Conservation (phyloP, 2,113 vertebrate genomes). For the Lanius collurio region DNA sequence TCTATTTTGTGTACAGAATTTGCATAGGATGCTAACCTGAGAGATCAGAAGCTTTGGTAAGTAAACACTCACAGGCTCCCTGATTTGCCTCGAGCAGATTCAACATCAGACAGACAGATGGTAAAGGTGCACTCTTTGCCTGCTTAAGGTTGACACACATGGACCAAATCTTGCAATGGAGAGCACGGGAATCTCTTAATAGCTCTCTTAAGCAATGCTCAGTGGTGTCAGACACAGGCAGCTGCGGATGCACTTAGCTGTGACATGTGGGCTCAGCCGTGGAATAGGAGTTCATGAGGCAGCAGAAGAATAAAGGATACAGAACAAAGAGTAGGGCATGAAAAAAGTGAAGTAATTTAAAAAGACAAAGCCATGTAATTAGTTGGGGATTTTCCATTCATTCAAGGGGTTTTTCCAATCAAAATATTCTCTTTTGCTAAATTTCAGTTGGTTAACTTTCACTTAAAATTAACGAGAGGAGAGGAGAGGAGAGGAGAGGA, state of each 20-base stretch:
- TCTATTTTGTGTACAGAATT: not conserved
- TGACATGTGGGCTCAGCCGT: not conserved
- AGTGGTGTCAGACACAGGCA: not conserved
- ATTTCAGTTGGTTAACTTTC: not conserved
- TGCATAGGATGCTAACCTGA: not conserved
- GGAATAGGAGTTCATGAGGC: not conserved
- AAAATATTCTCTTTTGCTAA: not conserved
- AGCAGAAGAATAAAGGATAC: not conserved
- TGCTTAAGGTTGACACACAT: not conserved
- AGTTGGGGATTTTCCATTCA: not conserved
- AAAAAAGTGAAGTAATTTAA: not conserved
- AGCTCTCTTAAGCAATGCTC: not conserved
- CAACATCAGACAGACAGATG: not conserved
- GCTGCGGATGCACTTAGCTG: not conserved
- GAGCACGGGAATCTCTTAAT: not conserved
- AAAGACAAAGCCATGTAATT: not conserved
- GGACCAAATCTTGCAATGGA: not conserved
- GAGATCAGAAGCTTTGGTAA: not conserved
- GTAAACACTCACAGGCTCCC: not conserved
- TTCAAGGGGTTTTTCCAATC: not conserved
- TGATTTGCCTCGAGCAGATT: not conserved
- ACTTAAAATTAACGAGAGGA: not conserved
- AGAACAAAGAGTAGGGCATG: not conserved
- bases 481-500: no score
- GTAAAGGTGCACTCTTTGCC: not conserved